Evolutionary conservation across 2,113 vertebrate species (phyloP).

Genomic region (Rhinolophus ferrumequinum): DNA sequence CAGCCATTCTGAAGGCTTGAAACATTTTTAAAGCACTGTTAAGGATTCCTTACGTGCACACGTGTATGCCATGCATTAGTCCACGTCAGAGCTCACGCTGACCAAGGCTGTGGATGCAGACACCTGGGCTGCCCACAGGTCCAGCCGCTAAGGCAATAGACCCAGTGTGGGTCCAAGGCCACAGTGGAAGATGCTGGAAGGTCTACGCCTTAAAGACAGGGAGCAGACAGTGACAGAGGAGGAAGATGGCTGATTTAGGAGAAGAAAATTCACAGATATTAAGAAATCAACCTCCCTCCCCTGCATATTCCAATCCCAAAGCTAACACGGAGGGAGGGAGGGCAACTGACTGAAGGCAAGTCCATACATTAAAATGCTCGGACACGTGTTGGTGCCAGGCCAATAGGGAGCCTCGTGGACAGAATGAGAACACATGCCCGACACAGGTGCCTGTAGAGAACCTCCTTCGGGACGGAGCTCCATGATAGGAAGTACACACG

Average conservation of each 20-base stretch:
- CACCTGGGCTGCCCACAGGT: fast-evolving
- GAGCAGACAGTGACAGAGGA: not conserved
- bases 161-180: not conserved
- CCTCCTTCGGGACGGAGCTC: not conserved
- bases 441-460: not conserved
- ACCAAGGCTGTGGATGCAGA: not conserved
- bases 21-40: not conserved
- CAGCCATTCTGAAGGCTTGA: not conserved
- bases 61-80: not conserved
- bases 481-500: not conserved
- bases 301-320: no score
- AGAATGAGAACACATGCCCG: fast-evolving
- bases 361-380: not conserved
- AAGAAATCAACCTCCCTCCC: not conserved
- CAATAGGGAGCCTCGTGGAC: fast-evolving
- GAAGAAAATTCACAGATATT: not conserved
- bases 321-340: not conserved
- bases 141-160: fast-evolving
- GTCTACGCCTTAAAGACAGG: no score
- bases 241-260: not conserved
- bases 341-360: not conserved
- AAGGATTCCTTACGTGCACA: not conserved
- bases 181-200: not conserved
- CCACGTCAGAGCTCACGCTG: not conserved
- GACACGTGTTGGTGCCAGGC: not conserved